A percentile compares a stretch with the other conserved stretches of the same genome.
These are phyloP conservation scores for Spodoptera picta DNA, from an alignment of 2,888 invertebrate species.

Conservation along the genomic window DNA sequence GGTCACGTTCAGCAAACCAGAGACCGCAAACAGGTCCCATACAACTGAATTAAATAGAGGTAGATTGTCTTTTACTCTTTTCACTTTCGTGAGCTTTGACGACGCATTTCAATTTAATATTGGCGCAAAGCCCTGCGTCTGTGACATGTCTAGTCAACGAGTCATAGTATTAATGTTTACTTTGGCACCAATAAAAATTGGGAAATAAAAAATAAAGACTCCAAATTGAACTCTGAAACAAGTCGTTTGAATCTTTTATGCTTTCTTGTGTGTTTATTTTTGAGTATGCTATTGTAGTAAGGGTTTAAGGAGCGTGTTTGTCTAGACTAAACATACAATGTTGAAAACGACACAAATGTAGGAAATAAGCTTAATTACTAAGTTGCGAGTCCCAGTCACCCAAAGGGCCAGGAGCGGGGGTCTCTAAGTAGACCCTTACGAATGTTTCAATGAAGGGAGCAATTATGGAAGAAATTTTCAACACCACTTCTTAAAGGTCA, in stretches of 20 bases:
- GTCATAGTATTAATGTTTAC: slow-evolving; percentile 62
- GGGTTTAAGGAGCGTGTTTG: slow-evolving; percentile 39
- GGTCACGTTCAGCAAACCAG: slow-evolving; percentile 87
- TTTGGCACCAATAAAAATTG: slow-evolving; percentile 52
- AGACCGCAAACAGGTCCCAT: slow-evolving; percentile 82
- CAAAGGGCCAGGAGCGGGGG: slow-evolving; percentile 67
- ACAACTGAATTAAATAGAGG: slow-evolving; percentile 76
- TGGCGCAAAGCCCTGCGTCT: slow-evolving; percentile 73
- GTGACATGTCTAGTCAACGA: slow-evolving; percentile 72
- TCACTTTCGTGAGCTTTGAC: slow-evolving; percentile 73
- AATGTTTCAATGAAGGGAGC: slow-evolving; percentile 81
- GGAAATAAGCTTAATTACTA: slow-evolving; percentile 87
- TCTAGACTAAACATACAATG: slow-evolving; percentile 70
- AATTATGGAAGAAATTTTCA: slow-evolving; percentile 81
- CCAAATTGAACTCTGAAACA: slow-evolving; percentile 22
- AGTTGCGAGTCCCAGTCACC: slow-evolving; percentile 79
- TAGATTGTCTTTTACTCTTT: slow-evolving; percentile 75
- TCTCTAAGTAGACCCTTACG: slow-evolving; percentile 79
- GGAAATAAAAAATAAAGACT: slow-evolving; percentile 22
- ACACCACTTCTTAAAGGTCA: slow-evolving; percentile 73
- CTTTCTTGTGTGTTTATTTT: slow-evolving; percentile 3
- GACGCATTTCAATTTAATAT: slow-evolving; percentile 74
- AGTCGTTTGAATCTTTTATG: slow-evolving; percentile 10
- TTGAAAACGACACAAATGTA: slow-evolving; percentile 76
- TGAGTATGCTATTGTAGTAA: slow-evolving; percentile 4